Conservation (phyloP, 1,140 invertebrate species). For the Brachionus angularis region DNA sequence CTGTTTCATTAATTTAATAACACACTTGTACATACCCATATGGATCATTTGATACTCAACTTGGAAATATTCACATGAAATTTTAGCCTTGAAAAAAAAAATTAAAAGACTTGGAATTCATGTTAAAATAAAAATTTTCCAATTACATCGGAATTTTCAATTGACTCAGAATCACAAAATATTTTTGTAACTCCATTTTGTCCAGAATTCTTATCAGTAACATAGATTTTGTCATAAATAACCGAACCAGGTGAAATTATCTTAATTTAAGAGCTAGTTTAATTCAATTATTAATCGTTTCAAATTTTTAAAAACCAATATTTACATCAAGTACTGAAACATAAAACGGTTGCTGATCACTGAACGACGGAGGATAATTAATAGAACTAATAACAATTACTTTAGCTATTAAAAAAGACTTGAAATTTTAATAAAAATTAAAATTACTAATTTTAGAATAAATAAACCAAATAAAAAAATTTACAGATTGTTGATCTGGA, state of each 20-base stretch:
- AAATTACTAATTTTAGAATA: neutral
- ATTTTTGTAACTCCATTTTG: constrained; percentile 18
- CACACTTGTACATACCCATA: constrained; percentile 9
- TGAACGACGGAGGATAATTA: constrained; percentile 4
- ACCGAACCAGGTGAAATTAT: neutral
- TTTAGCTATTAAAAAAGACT: constrained; percentile 19
- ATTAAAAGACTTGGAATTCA: neutral
- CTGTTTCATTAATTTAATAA: neutral
- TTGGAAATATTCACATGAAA: constrained; percentile 3
- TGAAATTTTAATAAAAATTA: neutral
- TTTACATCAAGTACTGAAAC: constrained; percentile 32
- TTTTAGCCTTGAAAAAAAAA: neutral
- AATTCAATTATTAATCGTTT: neutral
- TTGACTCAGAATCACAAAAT: neutral
- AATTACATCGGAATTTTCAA: constrained; percentile 31
- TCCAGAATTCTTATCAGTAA: constrained; percentile 25
- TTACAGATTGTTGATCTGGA: constrained; percentile 13
- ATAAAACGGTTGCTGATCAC: neutral
- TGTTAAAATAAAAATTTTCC: neutral
- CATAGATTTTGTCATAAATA: constrained; percentile 16
- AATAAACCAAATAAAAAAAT: neutral
- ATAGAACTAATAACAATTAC: constrained; percentile 1
- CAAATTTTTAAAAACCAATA: neutral
- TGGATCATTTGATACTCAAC: constrained; percentile 2
- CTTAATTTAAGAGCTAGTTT: neutral